Evolutionary conservation across 2,113 vertebrate genomes (phyloP).

Genomic region (Leucoraja erinaceus): DNA sequence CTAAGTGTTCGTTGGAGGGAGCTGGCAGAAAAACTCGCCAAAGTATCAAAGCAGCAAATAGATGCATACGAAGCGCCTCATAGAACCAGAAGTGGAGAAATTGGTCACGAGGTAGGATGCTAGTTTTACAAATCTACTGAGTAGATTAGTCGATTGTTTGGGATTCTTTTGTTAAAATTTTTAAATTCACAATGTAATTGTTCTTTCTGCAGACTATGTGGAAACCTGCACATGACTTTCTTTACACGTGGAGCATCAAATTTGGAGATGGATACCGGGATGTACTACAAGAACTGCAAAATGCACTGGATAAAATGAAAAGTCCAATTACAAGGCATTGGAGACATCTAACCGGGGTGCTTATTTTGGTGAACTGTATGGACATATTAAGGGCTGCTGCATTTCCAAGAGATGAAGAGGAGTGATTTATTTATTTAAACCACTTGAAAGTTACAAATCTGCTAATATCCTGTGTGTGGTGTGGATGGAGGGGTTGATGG

Average conservation of each 20-base stretch:
- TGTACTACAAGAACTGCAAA: constrained; percentile 85
- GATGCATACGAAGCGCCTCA: constrained; percentile 83
- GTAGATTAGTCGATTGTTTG: not conserved
- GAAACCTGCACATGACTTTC: constrained; percentile 96
- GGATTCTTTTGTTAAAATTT: not conserved
- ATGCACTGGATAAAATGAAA: constrained; percentile 89
- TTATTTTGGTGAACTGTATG: constrained; percentile 85
- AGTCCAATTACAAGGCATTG: constrained; percentile 83
- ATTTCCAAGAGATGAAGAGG: constrained; percentile 58
- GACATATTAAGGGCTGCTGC: constrained; percentile 67
- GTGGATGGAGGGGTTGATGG: not conserved
- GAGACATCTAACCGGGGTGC: constrained; percentile 80
- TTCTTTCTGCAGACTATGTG: constrained; percentile 78
- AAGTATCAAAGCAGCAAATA: constrained; percentile 77
- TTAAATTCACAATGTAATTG: constrained; percentile 29
- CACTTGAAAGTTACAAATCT: not conserved
- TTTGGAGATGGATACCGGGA: constrained; percentile 79
- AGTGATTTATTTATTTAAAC: constrained; percentile 38
- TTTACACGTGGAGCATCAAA: constrained; percentile 79
- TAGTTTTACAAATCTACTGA: not conserved
- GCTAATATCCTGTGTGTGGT: not conserved
- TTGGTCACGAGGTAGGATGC: constrained; percentile 64
- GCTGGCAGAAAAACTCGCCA: constrained; percentile 73
- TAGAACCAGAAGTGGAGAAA: constrained; percentile 61
- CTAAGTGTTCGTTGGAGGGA: constrained; percentile 82